Evolutionary conservation across 2,113 vertebrate species (phyloP).

Genomic region (Microcebus tavaratra): DNA sequence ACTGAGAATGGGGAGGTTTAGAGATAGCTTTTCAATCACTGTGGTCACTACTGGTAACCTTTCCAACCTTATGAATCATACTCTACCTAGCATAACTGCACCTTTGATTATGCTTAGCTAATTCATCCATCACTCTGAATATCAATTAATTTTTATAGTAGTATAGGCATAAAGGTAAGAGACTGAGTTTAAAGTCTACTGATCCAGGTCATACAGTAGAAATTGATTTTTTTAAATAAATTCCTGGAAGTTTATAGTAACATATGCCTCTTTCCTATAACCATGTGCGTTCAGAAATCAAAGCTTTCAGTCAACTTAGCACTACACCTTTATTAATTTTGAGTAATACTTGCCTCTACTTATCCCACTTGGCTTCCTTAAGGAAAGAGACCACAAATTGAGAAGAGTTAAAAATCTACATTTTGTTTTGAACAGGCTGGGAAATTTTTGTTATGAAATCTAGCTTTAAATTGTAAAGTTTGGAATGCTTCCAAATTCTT

Average conservation of each 20-base stretch:
- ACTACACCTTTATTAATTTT: background rate
- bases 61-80: constrained; percentile 17
- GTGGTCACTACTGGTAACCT: background rate
- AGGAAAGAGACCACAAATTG: background rate
- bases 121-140: background rate
- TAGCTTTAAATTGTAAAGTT: background rate
- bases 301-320: background rate
- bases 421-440: background rate
- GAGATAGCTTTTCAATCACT: background rate
- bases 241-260: constrained; percentile 4
- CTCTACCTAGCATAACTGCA: constrained; percentile 9
- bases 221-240: constrained; percentile 14
- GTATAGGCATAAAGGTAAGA: constrained; percentile 23
- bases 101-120: constrained; percentile 14
- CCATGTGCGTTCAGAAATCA: background rate
- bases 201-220: background rate
- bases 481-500: constrained; percentile 18
- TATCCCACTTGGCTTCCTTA: background rate
- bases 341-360: background rate
- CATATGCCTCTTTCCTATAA: background rate
- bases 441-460: background rate
- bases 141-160: background rate
- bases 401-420: background rate
- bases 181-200: background rate
- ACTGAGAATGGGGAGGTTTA: background rate